Base-by-base conservation (phyloP, 2,888 invertebrate species). In the Lithosia quadra region DNA sequence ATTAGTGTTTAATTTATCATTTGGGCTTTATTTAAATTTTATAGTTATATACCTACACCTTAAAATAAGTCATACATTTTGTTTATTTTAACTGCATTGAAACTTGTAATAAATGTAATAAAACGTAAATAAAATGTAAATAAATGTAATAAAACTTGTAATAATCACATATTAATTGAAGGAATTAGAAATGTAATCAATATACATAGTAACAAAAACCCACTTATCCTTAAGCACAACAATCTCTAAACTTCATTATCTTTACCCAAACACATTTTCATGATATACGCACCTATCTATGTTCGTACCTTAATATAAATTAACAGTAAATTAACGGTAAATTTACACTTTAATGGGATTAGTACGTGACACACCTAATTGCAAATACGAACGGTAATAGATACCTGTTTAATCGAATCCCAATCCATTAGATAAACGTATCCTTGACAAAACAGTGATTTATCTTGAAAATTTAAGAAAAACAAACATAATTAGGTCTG, bases 341-440 rank as follows among this genome's bases (percentile, higher is more conserved):
- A 77, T 75, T 67, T 69, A 78, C 69, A 81, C 63, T 69, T 62
- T 74, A 71, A 71, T 64, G 43, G 59, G 58, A 76, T 78, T 73
- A 72, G 69, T 68, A 61, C 65, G 74, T 74, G 71, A 72, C 74
- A 67, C 75, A 74, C 66, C 70, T 82, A 77, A 78, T 77, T 80
- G 75, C 76, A 63, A 80, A 83, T 78, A 74, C 49, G 70, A 68
- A 55, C 67, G 60, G 73, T 84, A 82, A 79, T 79, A 78, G 77
- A 83, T 83, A 77, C 74, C 71, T 69, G 75, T 70, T 77, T 80
- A 85, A 84, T 84, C 81, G 79, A 84, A 86, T 84, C 80, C 81
- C 75, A 75, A 81, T 79, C 82, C 82, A 84, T 85, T 84, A 84
- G 61, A 80, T 79, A 83, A 86, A 87, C 86, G 83, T 85, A 87